A percentile compares a stretch with the other conserved stretches of the same genome.
Evolutionary conservation across 2,113 vertebrate genomes (phyloP).

Genomic region (Gorsachius goisagi): DNA sequence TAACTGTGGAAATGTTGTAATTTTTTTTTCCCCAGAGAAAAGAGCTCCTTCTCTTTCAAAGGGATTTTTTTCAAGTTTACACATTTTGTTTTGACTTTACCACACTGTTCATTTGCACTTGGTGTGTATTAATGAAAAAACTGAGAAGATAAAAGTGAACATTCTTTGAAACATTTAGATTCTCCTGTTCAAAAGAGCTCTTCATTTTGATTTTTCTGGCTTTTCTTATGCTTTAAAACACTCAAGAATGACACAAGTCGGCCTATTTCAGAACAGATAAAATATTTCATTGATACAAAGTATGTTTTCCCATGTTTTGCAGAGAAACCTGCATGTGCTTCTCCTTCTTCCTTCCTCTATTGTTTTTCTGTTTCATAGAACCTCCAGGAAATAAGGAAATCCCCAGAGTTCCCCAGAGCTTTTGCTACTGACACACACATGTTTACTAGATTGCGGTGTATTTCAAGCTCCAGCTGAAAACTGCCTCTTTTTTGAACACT

Average conservation of each 20-base stretch:
- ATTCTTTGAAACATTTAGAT: slow-evolving; percentile 4
- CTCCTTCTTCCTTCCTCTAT: background rate
- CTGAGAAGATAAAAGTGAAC: background rate
- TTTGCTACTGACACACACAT: background rate
- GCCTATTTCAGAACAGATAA: background rate
- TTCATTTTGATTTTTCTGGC: background rate
- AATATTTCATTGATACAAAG: background rate
- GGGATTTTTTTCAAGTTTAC: slow-evolving; percentile 28
- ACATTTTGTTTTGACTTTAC: background rate
- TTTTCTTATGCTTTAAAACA: background rate
- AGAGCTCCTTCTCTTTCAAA: background rate
- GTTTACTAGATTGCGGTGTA: slow-evolving; percentile 15
- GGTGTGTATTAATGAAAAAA: background rate
- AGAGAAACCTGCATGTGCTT: background rate
- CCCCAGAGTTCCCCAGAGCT: background rate
- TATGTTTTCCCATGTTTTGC: background rate
- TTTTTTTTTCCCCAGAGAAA: background rate
- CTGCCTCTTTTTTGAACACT: background rate
- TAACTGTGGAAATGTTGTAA: background rate
- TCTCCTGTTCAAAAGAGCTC: background rate
- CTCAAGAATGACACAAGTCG: slow-evolving; percentile 20
- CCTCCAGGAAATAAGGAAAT: slow-evolving; percentile 12
- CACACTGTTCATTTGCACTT: background rate
- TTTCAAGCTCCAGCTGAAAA: background rate
- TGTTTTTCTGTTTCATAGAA: background rate